These are phyloP conservation scores for Trachelus tabidus DNA, from an alignment of 2,888 invertebrate species.

Conservation along the genomic window DNA sequence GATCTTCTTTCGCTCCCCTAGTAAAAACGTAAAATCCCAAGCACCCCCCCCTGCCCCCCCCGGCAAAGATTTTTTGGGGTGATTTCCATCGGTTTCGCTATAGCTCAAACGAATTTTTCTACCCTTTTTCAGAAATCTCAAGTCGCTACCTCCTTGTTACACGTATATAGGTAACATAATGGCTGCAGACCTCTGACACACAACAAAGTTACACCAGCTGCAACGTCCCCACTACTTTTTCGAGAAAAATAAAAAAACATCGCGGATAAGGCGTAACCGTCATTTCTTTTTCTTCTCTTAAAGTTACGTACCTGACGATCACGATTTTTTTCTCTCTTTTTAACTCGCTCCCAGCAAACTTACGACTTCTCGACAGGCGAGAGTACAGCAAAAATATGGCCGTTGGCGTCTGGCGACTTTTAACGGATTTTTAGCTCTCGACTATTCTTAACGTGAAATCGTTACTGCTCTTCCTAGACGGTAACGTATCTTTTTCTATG, in stretches of 20 bases:
- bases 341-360: neutral
- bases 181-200: neutral
- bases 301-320: neutral
- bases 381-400: neutral
- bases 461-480: neutral
- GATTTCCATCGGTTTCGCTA: slow-evolving; percentile 40
- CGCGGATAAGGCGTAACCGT: slow-evolving; percentile 37
- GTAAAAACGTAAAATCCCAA: slow-evolving; percentile 17
- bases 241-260: neutral
- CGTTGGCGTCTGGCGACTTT: neutral
- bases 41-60: neutral
- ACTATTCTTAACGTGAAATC: neutral
- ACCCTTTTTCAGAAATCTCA: neutral
- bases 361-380: neutral
- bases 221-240: slow-evolving; percentile 18
- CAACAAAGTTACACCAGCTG: slow-evolving; percentile 27
- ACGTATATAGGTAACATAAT: neutral
- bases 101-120: slow-evolving; percentile 11
- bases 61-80: slow-evolving; percentile 43
- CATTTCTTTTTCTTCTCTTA: slow-evolving; percentile 1
- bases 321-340: neutral
- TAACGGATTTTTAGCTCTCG: neutral
- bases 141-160: neutral
- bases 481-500: slow-evolving; percentile 3
- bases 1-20: slow-evolving; percentile 16